Evolutionary conservation across 2,113 vertebrate genomes (phyloP).

Genomic region (Chamaea fasciata): DNA sequence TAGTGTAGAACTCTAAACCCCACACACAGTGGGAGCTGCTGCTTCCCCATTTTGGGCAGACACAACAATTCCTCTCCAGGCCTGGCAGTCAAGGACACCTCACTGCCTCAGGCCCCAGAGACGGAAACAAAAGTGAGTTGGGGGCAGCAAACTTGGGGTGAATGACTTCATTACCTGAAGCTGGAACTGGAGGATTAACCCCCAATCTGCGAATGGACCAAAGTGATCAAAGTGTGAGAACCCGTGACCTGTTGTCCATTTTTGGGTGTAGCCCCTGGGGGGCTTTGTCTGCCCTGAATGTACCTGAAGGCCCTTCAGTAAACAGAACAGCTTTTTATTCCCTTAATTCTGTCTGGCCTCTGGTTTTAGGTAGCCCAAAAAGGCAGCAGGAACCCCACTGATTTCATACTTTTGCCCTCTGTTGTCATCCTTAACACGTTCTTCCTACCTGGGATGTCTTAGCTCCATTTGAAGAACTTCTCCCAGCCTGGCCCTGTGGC

Average conservation of each 20-base stretch:
- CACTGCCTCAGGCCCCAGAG: not conserved
- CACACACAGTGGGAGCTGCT: not conserved
- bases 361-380: not conserved
- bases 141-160: not conserved
- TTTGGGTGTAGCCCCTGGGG: not conserved
- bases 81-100: not conserved
- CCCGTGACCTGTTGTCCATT: accelerated
- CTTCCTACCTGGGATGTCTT: not conserved
- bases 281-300: accelerated
- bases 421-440: accelerated
- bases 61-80: not conserved
- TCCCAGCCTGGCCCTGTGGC: not conserved
- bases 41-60: not conserved
- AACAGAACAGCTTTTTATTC: not conserved
- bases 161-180: not conserved
- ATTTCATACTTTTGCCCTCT: not conserved
- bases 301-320: too few relatives aligned
- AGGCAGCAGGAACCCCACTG: too few relatives aligned
- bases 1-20: accelerated
- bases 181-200: not conserved
- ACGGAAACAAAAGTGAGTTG: not conserved
- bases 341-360: accelerated
- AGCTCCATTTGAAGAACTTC: not conserved
- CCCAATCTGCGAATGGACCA: not conserved
- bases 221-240: not conserved